Conservation (phyloP, 2,113 vertebrate species). For the Thalassoma bifasciatum region DNA sequence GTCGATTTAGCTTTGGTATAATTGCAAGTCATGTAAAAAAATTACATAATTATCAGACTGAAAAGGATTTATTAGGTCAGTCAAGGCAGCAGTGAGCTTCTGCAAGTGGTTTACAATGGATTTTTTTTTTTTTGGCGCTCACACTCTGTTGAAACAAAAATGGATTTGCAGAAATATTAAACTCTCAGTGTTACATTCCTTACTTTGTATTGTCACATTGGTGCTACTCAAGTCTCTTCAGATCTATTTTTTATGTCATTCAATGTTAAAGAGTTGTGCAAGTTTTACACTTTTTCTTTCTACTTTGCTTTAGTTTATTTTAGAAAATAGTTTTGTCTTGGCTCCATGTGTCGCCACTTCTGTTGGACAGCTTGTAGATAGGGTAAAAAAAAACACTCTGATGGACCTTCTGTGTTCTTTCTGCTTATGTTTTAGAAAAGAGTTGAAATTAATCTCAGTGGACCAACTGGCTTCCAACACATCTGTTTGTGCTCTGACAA, state of each 20-base stretch:
- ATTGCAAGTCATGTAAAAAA: conserved; percentile 16
- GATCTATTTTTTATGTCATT: too few species aligned
- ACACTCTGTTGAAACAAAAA: conserved; percentile 13
- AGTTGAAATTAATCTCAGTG: conserved; percentile 10
- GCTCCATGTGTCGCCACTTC: neutral
- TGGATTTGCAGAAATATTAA: conserved; percentile 11
- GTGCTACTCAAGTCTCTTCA: too few species aligned
- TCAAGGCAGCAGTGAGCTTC: conserved; percentile 18
- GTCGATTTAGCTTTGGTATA: conserved; percentile 23
- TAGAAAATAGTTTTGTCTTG: neutral
- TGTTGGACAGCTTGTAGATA: conserved; percentile 26
- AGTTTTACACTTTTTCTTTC: neutral
- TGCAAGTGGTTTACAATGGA: neutral
- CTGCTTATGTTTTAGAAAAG: conserved; percentile 21
- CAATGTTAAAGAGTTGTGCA: neutral
- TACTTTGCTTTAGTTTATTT: neutral
- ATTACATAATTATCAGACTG: conserved; percentile 34
- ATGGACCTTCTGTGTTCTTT: conserved; percentile 13
- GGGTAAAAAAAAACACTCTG: conserved; percentile 3
- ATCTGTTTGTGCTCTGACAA: conserved; percentile 40
- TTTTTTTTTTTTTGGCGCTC: neutral
- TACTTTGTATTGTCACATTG: too few species aligned
- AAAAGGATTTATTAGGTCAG: conserved; percentile 44
- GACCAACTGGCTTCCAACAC: conserved; percentile 41
- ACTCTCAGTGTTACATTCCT: too few species aligned